Evolutionary conservation across 2,113 vertebrate species (phyloP), one percentile per base, ranked within the genome.

Genomic region (Petrocephalus microphthalmus): DNA sequence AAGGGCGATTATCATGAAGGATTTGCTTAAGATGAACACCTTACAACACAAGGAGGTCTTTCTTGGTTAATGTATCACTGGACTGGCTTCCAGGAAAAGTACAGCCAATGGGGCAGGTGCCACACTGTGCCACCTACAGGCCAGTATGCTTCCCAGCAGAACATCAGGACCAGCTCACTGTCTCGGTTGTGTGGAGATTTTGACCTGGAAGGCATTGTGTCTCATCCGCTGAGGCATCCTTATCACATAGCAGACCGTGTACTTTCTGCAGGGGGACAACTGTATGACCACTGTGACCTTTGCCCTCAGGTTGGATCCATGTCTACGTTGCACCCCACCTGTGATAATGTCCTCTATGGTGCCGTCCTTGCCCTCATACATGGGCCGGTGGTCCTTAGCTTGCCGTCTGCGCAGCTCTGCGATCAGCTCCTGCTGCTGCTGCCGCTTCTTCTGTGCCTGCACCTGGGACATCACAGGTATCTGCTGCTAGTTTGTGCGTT

Each of bases 341-440:
- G 97, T 99, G 94, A 99, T 99, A 90, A 99, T 99, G 95, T 99
- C 97, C 91, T 99, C 98, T 3, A 99, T 99, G 89, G 98, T 96
- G 42, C 98, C 98, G 0, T 99, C 98, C 93, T 99, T 99, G 92
- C 98, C 98, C 90, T 99, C 98, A 0, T 99, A 99, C 88, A 99
- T 97, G 0, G 97, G 97, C 37, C 97, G 95, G 91, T 97, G 98
- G 91, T 99, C 98, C 94, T 99, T 99, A 93, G 97, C 98, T 93
- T 99, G 98, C 91, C 98, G 97, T 90, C 92, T 96, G 89, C 96
- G 95, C 93, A 99, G 92, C 94, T 99, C 98, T 5, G 96, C 96
- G 60, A 99, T 98, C 92, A 99, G 92, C 92, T 99, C 97, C 90
- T 98, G 97, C 93, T 99, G 97, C 93, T 98, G 96, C 89, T 95